phyloP scores from a whole-genome alignment of 1,140 invertebrate genomes.

The Drosophila takahashii region DNA sequence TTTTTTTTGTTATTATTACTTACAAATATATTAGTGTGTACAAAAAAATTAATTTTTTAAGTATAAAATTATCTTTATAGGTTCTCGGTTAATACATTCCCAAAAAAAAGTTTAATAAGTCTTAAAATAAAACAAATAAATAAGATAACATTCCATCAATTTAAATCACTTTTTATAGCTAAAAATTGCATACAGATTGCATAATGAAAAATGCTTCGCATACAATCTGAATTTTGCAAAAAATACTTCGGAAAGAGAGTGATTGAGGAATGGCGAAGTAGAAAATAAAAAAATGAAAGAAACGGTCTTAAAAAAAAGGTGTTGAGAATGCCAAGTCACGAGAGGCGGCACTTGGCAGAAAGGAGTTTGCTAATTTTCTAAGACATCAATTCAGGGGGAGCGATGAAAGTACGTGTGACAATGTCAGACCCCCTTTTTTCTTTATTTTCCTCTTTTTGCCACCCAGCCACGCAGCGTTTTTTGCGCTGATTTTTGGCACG shows the following conservation, averaged over 20 bases:
- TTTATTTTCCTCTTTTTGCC: neutral
- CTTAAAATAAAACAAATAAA: neutral
- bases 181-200: constrained; percentile 33
- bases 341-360: constrained; percentile 18
- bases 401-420: constrained; percentile 74
- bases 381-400: constrained; percentile 72
- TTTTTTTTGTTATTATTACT: too few relatives aligned
- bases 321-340: constrained; percentile 51
- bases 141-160: neutral
- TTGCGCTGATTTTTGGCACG: constrained; percentile 79
- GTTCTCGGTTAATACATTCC: too few relatives aligned
- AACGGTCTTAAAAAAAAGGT: constrained; percentile 34
- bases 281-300: neutral
- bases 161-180: neutral
- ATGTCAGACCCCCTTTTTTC: constrained; percentile 32
- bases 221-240: constrained; percentile 40
- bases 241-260: neutral
- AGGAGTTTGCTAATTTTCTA: constrained; percentile 75
- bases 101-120: neutral
- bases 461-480: constrained; percentile 36
- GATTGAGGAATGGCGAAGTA: neutral
- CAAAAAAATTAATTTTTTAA: too few relatives aligned
- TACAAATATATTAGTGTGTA: too few relatives aligned
- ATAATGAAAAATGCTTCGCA: constrained; percentile 64
- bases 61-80: too few relatives aligned